Evolutionary conservation across 2,888 invertebrate genomes (phyloP).

Genomic region (Eupelmus urozonus): DNA sequence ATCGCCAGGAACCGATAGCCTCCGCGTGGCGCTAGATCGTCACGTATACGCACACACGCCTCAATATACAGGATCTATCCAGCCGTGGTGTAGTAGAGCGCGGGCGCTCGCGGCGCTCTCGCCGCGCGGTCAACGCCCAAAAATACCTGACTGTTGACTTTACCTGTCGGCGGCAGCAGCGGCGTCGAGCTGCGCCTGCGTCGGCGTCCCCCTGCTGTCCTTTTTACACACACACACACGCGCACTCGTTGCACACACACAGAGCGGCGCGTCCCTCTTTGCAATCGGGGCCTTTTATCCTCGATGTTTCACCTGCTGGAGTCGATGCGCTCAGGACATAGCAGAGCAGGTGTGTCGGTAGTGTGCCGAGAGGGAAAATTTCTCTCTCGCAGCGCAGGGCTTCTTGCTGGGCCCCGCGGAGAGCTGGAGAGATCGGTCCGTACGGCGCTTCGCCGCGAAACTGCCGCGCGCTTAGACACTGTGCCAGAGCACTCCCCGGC

Average conservation of each 20-base stretch:
- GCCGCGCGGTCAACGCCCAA: slow-evolving; percentile 66
- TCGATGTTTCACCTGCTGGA: too few relatives aligned
- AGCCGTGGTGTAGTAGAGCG: background rate
- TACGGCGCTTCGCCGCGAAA: slow-evolving; percentile 36
- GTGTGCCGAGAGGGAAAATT: background rate
- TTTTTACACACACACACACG: too few relatives aligned
- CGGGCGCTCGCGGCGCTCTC: slow-evolving; percentile 23
- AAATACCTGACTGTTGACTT: slow-evolving; percentile 65
- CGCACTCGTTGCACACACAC: background rate
- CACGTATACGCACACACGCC: background rate
- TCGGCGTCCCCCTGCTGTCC: slow-evolving; percentile 29
- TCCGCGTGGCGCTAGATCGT: background rate
- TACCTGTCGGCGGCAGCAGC: slow-evolving; percentile 59
- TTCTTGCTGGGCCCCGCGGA: background rate
- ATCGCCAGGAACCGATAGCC: background rate
- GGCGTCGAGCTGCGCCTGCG: slow-evolving; percentile 53
- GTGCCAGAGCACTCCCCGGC: background rate
- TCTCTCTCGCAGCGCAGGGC: background rate
- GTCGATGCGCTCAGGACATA: too few relatives aligned
- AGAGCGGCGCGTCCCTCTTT: too few relatives aligned
- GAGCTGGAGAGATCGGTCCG: slow-evolving; percentile 6
- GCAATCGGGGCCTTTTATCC: background rate
- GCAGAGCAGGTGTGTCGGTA: too few relatives aligned
- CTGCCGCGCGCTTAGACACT: slow-evolving; percentile 3
- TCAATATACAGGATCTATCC: too few relatives aligned